Percentiles rank a stretch among this genome's conserved stretches.
phyloP scores from a whole-genome alignment of 2,797 vertebrate genomes.

The Poeciliopsis presidionis region DNA sequence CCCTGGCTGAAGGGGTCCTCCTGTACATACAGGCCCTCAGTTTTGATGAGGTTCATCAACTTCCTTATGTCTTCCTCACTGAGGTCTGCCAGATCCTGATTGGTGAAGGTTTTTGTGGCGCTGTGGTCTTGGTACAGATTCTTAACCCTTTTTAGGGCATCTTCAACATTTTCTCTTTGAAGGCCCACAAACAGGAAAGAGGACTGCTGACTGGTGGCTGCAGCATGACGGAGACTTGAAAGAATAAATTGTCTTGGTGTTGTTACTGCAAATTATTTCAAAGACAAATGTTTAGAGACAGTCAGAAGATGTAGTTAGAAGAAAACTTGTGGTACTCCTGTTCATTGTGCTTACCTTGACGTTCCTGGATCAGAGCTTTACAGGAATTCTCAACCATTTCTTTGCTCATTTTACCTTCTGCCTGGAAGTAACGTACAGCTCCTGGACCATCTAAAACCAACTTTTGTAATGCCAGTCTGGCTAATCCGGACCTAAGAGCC shows the following conservation, averaged over 20 bases:
- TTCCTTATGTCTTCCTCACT: slow-evolving; percentile 15
- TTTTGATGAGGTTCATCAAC: slow-evolving; percentile 33
- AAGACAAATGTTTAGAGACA: neutral
- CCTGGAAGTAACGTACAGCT: slow-evolving; percentile 18
- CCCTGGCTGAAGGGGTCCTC: neutral
- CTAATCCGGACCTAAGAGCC: slow-evolving; percentile 29
- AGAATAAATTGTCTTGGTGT: neutral
- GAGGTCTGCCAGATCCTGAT: slow-evolving; percentile 41
- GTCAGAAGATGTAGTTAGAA: slow-evolving; percentile 13
- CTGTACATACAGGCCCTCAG: slow-evolving; percentile 43
- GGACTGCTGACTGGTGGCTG: slow-evolving; percentile 27
- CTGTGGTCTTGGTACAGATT: slow-evolving; percentile 52
- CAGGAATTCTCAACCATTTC: slow-evolving; percentile 45
- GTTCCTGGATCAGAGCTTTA: slow-evolving; percentile 51
- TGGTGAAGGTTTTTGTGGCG: slow-evolving; percentile 34
- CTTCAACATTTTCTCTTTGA: slow-evolving; percentile 18
- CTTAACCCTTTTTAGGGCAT: slow-evolving; percentile 48
- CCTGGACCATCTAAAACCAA: slow-evolving; percentile 58
- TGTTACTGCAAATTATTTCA: slow-evolving; percentile 19
- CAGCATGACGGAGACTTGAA: neutral
- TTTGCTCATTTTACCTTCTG: slow-evolving; percentile 41
- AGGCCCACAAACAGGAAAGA: slow-evolving; percentile 58
- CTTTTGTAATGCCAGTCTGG: slow-evolving; percentile 16
- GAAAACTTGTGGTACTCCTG: neutral
- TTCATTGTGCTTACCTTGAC: neutral